phyloP scores from a whole-genome alignment of 2,113 vertebrate species.

The Aramus guarauna region DNA sequence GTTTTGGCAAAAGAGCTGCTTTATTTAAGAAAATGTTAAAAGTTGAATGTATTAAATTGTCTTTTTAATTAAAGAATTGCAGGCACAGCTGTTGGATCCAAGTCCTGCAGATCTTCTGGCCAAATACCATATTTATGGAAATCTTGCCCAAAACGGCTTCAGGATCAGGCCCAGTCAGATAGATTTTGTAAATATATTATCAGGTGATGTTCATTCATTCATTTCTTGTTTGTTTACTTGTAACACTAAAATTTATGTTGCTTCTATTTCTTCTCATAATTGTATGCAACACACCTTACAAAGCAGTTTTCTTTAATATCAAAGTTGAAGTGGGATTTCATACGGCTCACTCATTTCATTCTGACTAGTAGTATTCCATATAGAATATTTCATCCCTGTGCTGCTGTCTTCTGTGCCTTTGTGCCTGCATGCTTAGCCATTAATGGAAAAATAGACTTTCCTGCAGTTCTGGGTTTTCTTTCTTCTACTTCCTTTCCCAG shows the following conservation, averaged over 20 bases:
- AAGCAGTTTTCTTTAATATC: constrained; percentile 54
- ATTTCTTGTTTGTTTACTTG: constrained; percentile 64
- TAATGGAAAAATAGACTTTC: constrained; percentile 72
- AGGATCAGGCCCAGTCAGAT: neutral
- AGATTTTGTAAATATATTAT: constrained; percentile 61
- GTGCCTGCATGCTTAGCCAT: constrained; percentile 67
- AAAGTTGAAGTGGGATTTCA: constrained; percentile 63
- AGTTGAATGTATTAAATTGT: neutral
- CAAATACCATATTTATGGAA: neutral
- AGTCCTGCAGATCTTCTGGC: neutral
- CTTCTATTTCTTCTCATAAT: constrained; percentile 59
- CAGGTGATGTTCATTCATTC: constrained; percentile 32
- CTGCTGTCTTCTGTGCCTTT: constrained; percentile 67
- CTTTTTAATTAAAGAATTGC: neutral
- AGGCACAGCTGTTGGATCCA: neutral
- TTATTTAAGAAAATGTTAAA: neutral
- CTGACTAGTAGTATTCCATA: constrained; percentile 35
- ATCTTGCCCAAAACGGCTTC: neutral
- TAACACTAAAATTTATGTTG: constrained; percentile 44
- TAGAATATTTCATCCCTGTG: constrained; percentile 17
- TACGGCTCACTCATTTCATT: constrained; percentile 54
- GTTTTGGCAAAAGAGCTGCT: neutral
- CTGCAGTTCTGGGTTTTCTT: constrained; percentile 67
- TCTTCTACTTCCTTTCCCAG: constrained; percentile 49
- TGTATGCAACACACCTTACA: constrained; percentile 60